Evolutionary conservation across 2,888 invertebrate species (phyloP).

Genomic region (Strigamia transsilvanica): DNA sequence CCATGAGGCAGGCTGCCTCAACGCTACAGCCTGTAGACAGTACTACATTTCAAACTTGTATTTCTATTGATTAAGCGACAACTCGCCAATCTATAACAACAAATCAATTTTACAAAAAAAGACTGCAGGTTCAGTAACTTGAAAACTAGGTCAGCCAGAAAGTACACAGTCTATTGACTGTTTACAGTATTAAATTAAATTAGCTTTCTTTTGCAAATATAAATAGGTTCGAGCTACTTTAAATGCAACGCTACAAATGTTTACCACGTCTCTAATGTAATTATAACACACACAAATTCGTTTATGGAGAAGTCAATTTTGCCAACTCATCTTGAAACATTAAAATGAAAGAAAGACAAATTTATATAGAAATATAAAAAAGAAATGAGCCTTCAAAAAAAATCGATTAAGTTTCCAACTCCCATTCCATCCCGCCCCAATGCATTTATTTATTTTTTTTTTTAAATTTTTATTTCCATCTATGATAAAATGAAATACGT

Average conservation of each 20-base stretch:
- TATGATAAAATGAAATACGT: conserved; percentile 16
- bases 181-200: background rate
- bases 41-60: too few species aligned
- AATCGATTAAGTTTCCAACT: background rate
- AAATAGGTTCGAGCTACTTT: background rate
- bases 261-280: conserved; percentile 7
- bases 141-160: conserved; percentile 16
- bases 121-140: background rate
- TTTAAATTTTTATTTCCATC: background rate
- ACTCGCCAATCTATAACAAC: too few species aligned
- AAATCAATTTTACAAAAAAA: conserved; percentile 21
- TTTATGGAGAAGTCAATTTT: background rate
- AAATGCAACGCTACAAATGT: background rate
- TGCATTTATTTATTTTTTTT: background rate
- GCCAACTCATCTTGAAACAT: background rate
- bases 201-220: background rate
- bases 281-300: background rate
- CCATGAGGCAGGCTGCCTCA: too few species aligned
- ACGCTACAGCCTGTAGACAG: too few species aligned
- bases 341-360: background rate
- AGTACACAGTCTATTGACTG: background rate
- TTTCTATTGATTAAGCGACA: too few species aligned
- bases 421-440: background rate
- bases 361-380: background rate
- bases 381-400: background rate